phyloP scores from a whole-genome alignment of 1,140 invertebrate species.

The Aphaenogaster ashmeadi region DNA sequence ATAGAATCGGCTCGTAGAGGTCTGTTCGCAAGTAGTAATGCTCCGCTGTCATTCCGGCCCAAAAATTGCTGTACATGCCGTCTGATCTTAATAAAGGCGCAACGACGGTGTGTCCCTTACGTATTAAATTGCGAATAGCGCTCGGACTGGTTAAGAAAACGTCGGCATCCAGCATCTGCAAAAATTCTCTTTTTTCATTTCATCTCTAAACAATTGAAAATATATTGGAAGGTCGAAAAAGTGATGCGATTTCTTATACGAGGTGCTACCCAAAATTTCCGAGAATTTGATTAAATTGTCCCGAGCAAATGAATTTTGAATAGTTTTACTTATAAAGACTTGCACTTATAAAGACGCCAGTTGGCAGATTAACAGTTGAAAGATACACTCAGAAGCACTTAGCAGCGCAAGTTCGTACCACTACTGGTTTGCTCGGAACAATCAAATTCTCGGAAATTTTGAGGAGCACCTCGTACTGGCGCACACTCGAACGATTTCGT shows the following conservation, averaged over 20 bases:
- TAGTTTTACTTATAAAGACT: no score
- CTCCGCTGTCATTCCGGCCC: constrained; percentile 96
- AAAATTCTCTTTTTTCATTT: constrained; percentile 25
- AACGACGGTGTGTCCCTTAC: constrained; percentile 89
- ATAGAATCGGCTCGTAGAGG: constrained; percentile 94
- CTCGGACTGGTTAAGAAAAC: constrained; percentile 93
- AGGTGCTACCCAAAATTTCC: no score
- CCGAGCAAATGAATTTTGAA: no score
- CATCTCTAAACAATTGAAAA: background rate
- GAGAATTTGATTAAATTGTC: no score
- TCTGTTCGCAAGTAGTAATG: constrained; percentile 97
- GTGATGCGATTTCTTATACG: background rate
- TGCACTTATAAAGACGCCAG: no score
- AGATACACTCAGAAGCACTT: no score
- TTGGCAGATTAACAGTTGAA: no score
- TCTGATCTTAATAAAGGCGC: constrained; percentile 96
- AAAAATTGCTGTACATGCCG: constrained; percentile 98
- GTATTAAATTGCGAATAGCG: constrained; percentile 91
- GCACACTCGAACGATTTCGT: no score
- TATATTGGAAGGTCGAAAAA: background rate
- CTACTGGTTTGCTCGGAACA: no score
- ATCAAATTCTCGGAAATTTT: no score
- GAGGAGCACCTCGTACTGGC: no score
- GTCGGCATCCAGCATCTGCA: constrained; percentile 96
- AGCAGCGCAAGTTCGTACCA: no score